These are phyloP conservation scores for cattle (Bos taurus) DNA, from an alignment of 2,113 vertebrate species.

Conservation along the genomic window ARS-UCD2.0 NC_037348.1:59009001-59009500, in stretches of 20 bases:
- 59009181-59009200: not conserved
- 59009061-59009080: not conserved
- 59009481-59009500: not conserved
- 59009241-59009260: not conserved
- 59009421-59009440: not conserved
- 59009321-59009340: rapidly evolving
- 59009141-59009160: rapidly evolving
- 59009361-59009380: not conserved
- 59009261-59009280: not conserved
- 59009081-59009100: not conserved
- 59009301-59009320: not conserved
- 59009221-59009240: not conserved
- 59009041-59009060: not conserved
- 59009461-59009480: not conserved
- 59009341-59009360: not conserved
- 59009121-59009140: not conserved
- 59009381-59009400: rapidly evolving
- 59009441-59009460: not conserved
- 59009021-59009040: not conserved
- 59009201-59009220: rapidly evolving
- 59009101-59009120: not conserved
- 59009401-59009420: rapidly evolving
- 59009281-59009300: not conserved
- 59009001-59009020: rapidly evolving
- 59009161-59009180: rapidly evolving